A percentile compares a stretch with the other conserved stretches of the same genome.
Conservation (phyloP, 2,797 vertebrate species). For the Amazonetta brasiliensis region DNA sequence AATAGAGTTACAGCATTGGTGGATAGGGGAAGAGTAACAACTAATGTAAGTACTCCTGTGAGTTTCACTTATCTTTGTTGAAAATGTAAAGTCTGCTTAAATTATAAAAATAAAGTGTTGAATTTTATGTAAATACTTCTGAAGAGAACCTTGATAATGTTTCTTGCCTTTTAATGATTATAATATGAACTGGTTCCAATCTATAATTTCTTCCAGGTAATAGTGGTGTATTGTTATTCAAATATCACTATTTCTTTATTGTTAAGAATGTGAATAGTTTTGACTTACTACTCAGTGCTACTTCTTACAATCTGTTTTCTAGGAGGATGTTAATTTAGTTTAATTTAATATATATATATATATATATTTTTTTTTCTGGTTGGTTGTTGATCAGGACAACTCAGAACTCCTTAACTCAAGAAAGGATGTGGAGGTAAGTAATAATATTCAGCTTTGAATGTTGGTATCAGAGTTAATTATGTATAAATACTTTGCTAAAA, state of each 20-base stretch:
- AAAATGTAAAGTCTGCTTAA: neutral
- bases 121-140: neutral
- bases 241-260: neutral
- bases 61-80: neutral
- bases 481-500: neutral
- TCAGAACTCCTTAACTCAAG: neutral
- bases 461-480: neutral
- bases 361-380: neutral
- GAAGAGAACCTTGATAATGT: neutral
- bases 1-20: too few species aligned
- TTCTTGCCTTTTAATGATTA: neutral
- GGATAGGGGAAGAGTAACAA: neutral
- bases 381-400: neutral
- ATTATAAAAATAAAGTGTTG: neutral
- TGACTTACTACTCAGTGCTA: neutral
- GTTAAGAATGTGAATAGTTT: neutral
- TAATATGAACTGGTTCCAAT: neutral
- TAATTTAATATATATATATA: neutral
- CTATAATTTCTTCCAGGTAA: neutral
- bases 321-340: neutral
- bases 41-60: neutral
- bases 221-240: neutral
- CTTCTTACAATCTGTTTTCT: neutral
- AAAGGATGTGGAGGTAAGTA: neutral
- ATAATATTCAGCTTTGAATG: neutral